Conservation (phyloP, 2,113 vertebrate species). For the Eretmochelys imbricata region DNA sequence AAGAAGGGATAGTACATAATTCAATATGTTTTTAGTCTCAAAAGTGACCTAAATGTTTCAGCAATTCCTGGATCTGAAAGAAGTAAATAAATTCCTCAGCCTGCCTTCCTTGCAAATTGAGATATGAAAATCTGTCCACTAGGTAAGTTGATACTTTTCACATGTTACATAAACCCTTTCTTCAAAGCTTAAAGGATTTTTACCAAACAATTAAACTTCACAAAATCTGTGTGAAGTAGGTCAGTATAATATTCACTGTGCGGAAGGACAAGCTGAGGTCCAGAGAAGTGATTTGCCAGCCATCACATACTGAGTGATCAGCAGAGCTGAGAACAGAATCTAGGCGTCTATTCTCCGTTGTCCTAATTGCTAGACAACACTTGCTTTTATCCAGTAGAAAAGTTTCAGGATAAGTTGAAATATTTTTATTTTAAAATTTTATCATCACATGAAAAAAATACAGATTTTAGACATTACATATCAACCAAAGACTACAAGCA, state of each 20-base stretch:
- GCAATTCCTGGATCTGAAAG: background rate
- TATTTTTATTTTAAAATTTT: background rate
- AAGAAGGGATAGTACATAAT: background rate
- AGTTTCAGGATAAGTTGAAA: background rate
- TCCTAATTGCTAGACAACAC: background rate
- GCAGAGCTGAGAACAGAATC: background rate
- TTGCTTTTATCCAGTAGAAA: background rate
- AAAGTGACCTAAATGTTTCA: background rate
- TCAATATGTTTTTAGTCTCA: background rate
- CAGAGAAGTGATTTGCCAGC: background rate
- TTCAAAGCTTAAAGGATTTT: background rate
- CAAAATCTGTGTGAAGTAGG: background rate
- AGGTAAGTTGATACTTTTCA: background rate
- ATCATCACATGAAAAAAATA: background rate
- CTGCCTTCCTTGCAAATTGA: background rate
- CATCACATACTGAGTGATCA: background rate
- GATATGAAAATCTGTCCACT: background rate
- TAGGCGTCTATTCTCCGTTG: background rate
- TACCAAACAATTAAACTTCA: background rate
- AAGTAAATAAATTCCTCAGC: background rate
- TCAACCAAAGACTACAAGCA: fast-evolving
- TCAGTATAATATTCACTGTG: background rate
- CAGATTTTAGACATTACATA: background rate
- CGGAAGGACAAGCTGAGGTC: background rate
- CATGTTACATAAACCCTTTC: background rate